Conservation (phyloP, 2,888 invertebrate species). For the Orthonychiurus folsomi region DNA sequence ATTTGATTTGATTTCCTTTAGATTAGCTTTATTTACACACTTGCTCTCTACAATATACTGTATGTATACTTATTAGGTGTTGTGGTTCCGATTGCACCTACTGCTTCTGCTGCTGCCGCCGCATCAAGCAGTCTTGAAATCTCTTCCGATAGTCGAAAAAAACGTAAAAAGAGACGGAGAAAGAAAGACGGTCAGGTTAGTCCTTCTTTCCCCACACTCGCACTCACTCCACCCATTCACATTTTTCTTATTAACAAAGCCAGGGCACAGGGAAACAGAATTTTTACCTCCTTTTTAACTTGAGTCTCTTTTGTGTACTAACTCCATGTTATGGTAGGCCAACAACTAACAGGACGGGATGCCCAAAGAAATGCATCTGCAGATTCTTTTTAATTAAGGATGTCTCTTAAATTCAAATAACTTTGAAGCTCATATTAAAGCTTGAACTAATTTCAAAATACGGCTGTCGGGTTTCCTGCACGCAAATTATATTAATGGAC, state of each 20-base stretch:
- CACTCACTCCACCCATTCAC: neutral
- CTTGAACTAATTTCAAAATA: neutral
- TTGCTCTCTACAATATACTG: constrained; percentile 4
- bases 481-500: neutral
- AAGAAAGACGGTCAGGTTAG: constrained; percentile 37
- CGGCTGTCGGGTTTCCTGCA: neutral
- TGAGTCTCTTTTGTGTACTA: too few species aligned
- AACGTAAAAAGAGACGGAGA: constrained; percentile 38
- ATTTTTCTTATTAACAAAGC: too few species aligned
- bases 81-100: constrained; percentile 36
- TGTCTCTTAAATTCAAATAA: neutral
- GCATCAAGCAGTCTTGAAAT: constrained; percentile 21
- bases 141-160: constrained; percentile 36
- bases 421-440: neutral
- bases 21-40: neutral
- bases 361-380: too few species aligned
- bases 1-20: constrained; percentile 8
- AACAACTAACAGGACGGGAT: too few species aligned
- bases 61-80: constrained; percentile 27
- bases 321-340: too few species aligned
- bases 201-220: constrained; percentile 6
- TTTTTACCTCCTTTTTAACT: too few species aligned
- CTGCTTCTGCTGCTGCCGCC: constrained; percentile 26
- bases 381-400: too few species aligned
- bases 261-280: too few species aligned